phyloP scores from a whole-genome alignment of 2,113 vertebrate genomes.

The Oxygymnocypris stewartii region DNA sequence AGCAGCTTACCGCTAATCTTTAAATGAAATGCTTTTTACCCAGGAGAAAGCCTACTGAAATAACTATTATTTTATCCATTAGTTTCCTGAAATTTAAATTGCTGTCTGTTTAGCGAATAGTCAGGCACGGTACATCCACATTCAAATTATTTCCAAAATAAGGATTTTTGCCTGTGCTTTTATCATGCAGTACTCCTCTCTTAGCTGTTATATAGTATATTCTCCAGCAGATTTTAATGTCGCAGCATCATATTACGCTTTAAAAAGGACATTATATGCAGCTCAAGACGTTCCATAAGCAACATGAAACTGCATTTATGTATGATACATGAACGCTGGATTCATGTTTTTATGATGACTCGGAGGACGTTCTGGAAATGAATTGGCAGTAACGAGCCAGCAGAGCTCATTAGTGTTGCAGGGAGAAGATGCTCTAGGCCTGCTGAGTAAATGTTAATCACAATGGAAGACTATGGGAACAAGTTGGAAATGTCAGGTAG shows the following conservation, averaged over 20 bases:
- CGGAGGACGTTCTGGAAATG: conserved; percentile 6
- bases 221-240: conserved; percentile 2
- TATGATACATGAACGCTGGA: background rate
- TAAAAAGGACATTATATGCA: background rate
- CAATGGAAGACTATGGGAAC: conserved; percentile 41
- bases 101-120: conserved; percentile 37
- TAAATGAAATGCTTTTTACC: conserved; percentile 49
- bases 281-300: conserved; percentile 4
- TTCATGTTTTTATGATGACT: conserved; percentile 18
- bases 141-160: conserved; percentile 40
- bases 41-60: conserved; percentile 33
- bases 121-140: conserved; percentile 17
- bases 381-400: background rate
- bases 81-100: conserved; percentile 48
- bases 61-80: conserved; percentile 52
- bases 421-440: conserved; percentile 6
- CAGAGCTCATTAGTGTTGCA: conserved; percentile 10
- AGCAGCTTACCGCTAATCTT: conserved; percentile 53
- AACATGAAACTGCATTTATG: conserved; percentile 5
- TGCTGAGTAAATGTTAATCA: conserved; percentile 47
- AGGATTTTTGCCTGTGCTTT: background rate
- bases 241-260: background rate
- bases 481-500: conserved; percentile 43
- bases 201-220: background rate
- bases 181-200: background rate